Evolutionary conservation across 2,797 vertebrate genomes (phyloP), one percentile per base, ranked within the genome.

Genomic region (Myotis vivesi): DNA sequence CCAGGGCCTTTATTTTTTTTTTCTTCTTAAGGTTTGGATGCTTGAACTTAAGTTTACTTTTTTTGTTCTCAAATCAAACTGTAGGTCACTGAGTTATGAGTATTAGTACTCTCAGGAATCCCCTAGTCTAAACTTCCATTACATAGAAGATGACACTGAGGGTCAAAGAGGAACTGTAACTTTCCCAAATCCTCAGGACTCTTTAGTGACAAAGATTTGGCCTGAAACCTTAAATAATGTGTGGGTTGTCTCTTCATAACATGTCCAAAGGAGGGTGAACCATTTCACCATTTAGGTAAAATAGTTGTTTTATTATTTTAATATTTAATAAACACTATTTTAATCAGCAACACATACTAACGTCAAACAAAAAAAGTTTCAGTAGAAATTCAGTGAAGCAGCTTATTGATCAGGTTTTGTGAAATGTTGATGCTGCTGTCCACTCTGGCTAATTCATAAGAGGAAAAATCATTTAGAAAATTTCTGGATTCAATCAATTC

Each of bases 401-500:
- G 53, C 53, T 59, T 33, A 81, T 79, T 44, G 3, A 87, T 69
- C 36, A 80, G 3, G 88, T 94, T 95, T 87, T 92, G 46, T 55
- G 41, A 68, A 86, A 76, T 81, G 62, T 55, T 81, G 59, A 55
- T 36, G 8, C 15, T 72, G 2, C 79, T 81, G 64, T 91, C 57
- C 15, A 66, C 8, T 36, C 38, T 87, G 87, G 8, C 53, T 87
- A 66, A 80, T 84, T 89, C 36, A 75, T 33, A 94, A 62, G 49
- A n/a, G 77, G n/a, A 57, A 68, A 93, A 91, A 25, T 79, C n/a
- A 84, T 64, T 94, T 66, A 80, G 22, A 68, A 96, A 94, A 89
- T 92, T 66, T 44, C 28, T 38, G 36, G 51, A 89, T 79, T 66
- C 15, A 87, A 38, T 2, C 12, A 79, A 41, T 94, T 94, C 69